Conservation (phyloP, 30 jellyfish, hydroid and myxozoan species). For the Mastigias papua region DNA sequence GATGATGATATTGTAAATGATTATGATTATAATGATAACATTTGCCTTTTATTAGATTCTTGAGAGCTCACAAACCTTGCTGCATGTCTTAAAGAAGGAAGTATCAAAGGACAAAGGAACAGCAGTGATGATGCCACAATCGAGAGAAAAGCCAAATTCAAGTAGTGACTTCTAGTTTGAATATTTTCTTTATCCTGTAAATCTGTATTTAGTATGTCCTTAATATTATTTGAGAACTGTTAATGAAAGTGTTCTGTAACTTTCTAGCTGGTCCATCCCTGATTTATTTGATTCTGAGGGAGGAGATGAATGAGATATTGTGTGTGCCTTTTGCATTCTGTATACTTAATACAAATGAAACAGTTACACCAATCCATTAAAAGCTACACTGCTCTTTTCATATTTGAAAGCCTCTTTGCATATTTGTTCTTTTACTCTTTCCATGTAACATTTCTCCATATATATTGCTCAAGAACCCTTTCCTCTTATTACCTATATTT, state of each 20-base stretch:
- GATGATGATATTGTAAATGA: too few species aligned
- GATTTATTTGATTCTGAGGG: neutral
- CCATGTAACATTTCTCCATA: too few species aligned
- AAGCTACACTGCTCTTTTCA: too few species aligned
- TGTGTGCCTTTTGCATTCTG: neutral
- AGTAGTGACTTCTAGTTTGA: neutral
- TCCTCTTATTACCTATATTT: too few species aligned
- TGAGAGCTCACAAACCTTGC: constrained; percentile 96
- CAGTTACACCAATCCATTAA: too few species aligned
- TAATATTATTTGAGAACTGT: neutral
- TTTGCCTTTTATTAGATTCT: too few species aligned
- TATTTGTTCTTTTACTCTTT: too few species aligned
- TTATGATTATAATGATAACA: too few species aligned
- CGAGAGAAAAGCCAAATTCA: constrained; percentile 60
- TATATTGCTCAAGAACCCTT: too few species aligned
- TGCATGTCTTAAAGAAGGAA: constrained; percentile 93
- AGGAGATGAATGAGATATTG: too few species aligned
- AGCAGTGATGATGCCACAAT: neutral
- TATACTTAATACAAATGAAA: too few species aligned
- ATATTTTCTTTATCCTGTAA: neutral
- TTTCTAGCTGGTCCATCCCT: neutral
- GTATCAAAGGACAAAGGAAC: constrained; percentile 64
- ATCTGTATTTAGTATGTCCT: neutral
- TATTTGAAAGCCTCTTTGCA: too few species aligned
- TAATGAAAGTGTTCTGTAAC: neutral